A percentile compares a stretch with the other conserved stretches of the same genome.
These are phyloP conservation scores for Dryobota labecula DNA, from an alignment of 2,888 invertebrate genomes.

Conservation along the genomic window DNA sequence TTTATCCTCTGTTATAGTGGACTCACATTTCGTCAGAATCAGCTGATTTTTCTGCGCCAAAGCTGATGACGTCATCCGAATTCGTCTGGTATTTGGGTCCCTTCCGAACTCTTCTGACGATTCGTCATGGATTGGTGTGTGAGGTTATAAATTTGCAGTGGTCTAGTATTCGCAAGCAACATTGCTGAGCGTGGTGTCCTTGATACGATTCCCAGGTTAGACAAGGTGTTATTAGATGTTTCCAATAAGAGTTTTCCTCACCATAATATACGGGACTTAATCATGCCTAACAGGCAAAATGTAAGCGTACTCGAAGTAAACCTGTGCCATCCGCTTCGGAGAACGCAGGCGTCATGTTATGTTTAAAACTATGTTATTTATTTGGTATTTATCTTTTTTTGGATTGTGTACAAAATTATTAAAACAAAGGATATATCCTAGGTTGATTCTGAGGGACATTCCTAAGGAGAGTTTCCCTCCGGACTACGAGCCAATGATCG, in stretches of 20 bases:
- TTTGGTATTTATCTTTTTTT: neutral
- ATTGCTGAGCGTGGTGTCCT: neutral
- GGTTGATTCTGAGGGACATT: constrained; percentile 78
- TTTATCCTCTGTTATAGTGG: neutral
- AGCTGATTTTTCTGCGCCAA: neutral
- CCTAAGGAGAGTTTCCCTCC: constrained; percentile 79
- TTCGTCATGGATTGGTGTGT: neutral
- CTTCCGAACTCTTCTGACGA: too few relatives aligned
- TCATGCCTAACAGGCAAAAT: too few relatives aligned
- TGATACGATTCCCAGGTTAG: neutral
- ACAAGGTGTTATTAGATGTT: neutral
- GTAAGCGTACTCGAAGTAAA: neutral
- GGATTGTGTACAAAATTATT: neutral
- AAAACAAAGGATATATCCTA: constrained; percentile 49
- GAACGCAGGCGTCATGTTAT: too few relatives aligned
- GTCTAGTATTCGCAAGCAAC: neutral
- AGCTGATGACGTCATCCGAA: neutral
- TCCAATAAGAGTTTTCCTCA: too few relatives aligned
- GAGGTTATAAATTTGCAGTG: neutral
- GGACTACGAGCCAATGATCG: constrained; percentile 71
- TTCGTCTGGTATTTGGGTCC: neutral
- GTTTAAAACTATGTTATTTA: neutral
- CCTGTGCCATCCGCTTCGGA: neutral
- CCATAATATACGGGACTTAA: neutral
- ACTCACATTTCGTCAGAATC: neutral